Evolutionary conservation across 2,113 vertebrate genomes (phyloP).

Genomic region (Nerophis ophidion): DNA sequence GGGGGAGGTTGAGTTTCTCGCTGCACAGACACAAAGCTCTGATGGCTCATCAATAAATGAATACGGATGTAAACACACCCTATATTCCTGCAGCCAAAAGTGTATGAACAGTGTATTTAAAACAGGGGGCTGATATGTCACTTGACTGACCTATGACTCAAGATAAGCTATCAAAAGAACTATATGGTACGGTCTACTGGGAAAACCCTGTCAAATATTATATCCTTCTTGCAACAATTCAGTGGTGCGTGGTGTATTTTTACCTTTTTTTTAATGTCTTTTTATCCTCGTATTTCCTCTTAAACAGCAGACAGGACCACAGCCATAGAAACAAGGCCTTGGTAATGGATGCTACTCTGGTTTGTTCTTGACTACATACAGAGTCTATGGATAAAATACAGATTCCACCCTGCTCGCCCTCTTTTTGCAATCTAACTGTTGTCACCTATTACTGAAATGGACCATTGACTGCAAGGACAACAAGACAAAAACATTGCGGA

Average conservation of each 20-base stretch:
- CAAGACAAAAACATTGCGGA: slow-evolving; percentile 24
- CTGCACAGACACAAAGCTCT: background rate
- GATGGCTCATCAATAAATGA: slow-evolving; percentile 13
- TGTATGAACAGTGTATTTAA: background rate
- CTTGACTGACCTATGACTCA: background rate
- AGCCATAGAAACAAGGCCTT: slow-evolving; percentile 23
- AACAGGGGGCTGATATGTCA: background rate
- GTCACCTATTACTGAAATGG: background rate
- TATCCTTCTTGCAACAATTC: no score
- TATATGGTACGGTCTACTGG: no score
- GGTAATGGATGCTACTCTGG: background rate
- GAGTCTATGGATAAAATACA: slow-evolving; percentile 37
- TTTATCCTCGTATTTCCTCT: slow-evolving; percentile 34
- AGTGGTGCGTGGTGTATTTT: no score
- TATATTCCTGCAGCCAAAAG: no score
- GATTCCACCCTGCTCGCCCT: slow-evolving; percentile 22
- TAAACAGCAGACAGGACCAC: slow-evolving; percentile 6
- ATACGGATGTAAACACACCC: background rate
- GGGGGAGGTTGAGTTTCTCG: slow-evolving; percentile 12
- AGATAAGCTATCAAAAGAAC: no score
- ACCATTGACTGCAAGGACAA: slow-evolving; percentile 12
- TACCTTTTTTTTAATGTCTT: background rate
- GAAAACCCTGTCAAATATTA: no score
- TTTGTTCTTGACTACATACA: slow-evolving; percentile 20
- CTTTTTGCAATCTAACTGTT: slow-evolving; percentile 23